Evolutionary conservation across 2,888 invertebrate species (phyloP).

Genomic region (Leptinotarsa peninsularis): DNA sequence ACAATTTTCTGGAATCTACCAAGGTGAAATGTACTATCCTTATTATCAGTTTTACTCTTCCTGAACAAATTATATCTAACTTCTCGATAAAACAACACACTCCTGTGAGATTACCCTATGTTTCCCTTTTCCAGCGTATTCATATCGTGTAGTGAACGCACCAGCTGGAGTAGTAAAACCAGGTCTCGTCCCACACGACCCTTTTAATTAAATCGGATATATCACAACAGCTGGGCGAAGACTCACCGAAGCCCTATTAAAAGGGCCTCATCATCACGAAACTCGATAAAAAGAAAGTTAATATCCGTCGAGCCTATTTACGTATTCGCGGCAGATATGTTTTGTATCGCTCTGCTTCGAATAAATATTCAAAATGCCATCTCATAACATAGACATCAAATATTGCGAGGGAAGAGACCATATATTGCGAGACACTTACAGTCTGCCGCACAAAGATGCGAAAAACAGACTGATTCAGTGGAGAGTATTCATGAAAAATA

Average conservation of each 20-base stretch:
- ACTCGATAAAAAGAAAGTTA: constrained; percentile 56
- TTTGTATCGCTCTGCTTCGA: background rate
- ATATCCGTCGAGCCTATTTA: constrained; percentile 50
- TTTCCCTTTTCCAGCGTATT: constrained; percentile 35
- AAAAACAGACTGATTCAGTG: background rate
- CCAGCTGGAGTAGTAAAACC: constrained; percentile 48
- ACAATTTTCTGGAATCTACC: no score
- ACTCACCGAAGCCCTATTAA: constrained; percentile 46
- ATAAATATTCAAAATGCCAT: constrained; percentile 3
- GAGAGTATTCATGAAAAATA: background rate
- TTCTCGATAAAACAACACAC: background rate
- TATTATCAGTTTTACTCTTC: no score
- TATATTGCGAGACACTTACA: constrained; percentile 5
- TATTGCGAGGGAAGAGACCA: constrained; percentile 35
- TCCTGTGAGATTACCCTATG: background rate
- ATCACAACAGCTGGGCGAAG: constrained; percentile 58
- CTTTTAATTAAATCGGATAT: constrained; percentile 62
- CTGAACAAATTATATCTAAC: background rate
- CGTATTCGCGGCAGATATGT: constrained; percentile 39
- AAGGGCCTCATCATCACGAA: constrained; percentile 44
- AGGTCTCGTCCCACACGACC: constrained; percentile 40
- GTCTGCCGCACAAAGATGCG: background rate
- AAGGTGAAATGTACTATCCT: no score
- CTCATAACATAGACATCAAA: constrained; percentile 26
- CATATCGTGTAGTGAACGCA: constrained; percentile 41